A percentile compares a stretch with the other conserved stretches of the same genome.
Evolutionary conservation across 2,888 invertebrate genomes (phyloP).

Genomic region (Salticus scenicus): DNA sequence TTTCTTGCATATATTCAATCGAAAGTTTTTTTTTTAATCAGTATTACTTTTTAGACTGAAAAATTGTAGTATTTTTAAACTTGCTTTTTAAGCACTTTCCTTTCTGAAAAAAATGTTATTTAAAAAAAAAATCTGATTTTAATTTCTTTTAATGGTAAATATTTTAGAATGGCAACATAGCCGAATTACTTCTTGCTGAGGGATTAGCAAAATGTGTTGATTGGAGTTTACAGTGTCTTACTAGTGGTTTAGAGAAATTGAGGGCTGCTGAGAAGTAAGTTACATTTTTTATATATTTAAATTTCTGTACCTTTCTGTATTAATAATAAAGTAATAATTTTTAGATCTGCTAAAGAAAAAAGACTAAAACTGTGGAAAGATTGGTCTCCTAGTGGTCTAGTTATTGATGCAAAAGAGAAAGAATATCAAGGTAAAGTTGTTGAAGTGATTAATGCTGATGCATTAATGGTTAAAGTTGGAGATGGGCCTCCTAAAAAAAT

Average conservation of each 20-base stretch:
- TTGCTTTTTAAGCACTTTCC: too few species aligned
- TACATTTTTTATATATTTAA: not conserved
- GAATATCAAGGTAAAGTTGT: conserved; percentile 88
- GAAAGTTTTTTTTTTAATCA: too few species aligned
- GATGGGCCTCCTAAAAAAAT: conserved; percentile 90
- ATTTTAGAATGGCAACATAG: conserved; percentile 85
- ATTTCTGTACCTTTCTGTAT: not conserved
- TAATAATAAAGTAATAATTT: too few species aligned
- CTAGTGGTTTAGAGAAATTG: conserved; percentile 87
- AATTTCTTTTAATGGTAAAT: too few species aligned
- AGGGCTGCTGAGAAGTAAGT: conserved; percentile 86
- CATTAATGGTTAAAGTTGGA: conserved; percentile 87
- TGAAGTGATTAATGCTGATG: conserved; percentile 96
- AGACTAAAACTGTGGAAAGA: conserved; percentile 93
- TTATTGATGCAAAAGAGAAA: conserved; percentile 83
- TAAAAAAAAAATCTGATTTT: too few species aligned
- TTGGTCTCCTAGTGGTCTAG: conserved; percentile 82
- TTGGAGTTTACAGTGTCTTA: conserved; percentile 90
- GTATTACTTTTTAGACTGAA: too few species aligned
- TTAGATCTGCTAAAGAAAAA: conserved; percentile 86
- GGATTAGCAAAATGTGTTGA: conserved; percentile 96
- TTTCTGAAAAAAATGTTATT: too few species aligned
- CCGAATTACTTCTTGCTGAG: conserved; percentile 90
- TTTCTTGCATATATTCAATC: too few species aligned
- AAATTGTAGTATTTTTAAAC: too few species aligned